Conservation (phyloP, 2,113 vertebrate genomes). For the Columba livia region DNA sequence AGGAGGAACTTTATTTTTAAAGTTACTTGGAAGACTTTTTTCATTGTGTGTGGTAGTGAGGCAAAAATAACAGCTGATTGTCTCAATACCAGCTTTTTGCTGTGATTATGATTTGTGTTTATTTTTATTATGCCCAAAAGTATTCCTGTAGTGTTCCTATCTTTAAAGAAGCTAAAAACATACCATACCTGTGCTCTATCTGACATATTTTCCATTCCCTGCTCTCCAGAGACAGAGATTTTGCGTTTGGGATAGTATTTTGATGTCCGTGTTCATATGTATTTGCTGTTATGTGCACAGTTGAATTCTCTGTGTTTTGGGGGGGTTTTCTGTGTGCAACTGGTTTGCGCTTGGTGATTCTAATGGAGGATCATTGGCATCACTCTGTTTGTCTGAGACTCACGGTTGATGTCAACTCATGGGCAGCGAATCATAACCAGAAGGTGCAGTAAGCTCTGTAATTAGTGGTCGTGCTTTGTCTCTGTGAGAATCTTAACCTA, state of each 20-base stretch:
- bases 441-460: not conserved
- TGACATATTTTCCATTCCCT: not conserved
- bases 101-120: not conserved
- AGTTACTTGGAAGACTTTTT: not conserved
- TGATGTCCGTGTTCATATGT: not conserved
- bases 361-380: not conserved
- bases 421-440: not conserved
- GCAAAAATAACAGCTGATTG: not conserved
- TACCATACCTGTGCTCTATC: not conserved
- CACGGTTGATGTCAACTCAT: not conserved
- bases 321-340: not conserved
- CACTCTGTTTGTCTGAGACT: not conserved
- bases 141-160: not conserved
- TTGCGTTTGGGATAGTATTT: not conserved
- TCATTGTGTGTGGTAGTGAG: not conserved
- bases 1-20: not conserved
- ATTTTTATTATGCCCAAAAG: not conserved
- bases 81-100: not conserved
- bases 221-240: not conserved
- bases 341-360: not conserved
- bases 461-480: not conserved
- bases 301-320: not conserved
- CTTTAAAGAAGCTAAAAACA: not conserved
- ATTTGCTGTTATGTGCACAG: not conserved
- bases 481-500: not conserved